Evolutionary conservation across 2,888 invertebrate genomes (phyloP), one percentile per base, ranked within the genome.

Genomic region (Drosophila borborema): DNA sequence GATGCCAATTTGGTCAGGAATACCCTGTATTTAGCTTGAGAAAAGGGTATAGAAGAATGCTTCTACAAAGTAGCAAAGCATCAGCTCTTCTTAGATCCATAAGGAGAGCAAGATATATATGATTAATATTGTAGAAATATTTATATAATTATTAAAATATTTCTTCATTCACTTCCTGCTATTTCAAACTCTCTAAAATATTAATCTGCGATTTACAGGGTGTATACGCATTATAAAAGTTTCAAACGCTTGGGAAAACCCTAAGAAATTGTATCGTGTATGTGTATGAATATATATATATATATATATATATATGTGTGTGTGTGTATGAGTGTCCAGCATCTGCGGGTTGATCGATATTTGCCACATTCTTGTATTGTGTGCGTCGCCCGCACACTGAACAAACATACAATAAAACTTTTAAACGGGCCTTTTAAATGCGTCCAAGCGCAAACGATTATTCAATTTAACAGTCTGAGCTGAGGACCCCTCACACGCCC

Each of bases 361-460:
- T 80, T 64, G 71, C 51, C 80, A 79, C 76, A 75, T 67, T 70
- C 67, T 49, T 72, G 48, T 56, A 40, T 56, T 65, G 28, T 68
- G 67, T 45, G 43, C 9, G 34, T 34, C 31, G 46, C 64, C 58
- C 31, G 55, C 61, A 66, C 79, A 66, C 56, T 41, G 34, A 68
- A 20, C 69, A 67, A 68, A 69, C 46, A 72, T 67, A 82, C 63
- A 85, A 75, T 58, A 68, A 80, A 77, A 86, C 70, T 84, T 84
- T 85, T 81, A 77, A 88, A 86, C 90, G 86, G 81, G 79, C 77
- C 89, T 76, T 86, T 83, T 71, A 66, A 77, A 83, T 81, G 75
- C 84, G 80, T 73, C 90, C 74, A 80, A 82, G 89, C 83, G 81
- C 86, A 81, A 88, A 83, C 86, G 86, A 86, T 88, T 86, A 90